phyloP scores from a whole-genome alignment of 2,797 vertebrate species.

The Choloepus didactylus region DNA sequence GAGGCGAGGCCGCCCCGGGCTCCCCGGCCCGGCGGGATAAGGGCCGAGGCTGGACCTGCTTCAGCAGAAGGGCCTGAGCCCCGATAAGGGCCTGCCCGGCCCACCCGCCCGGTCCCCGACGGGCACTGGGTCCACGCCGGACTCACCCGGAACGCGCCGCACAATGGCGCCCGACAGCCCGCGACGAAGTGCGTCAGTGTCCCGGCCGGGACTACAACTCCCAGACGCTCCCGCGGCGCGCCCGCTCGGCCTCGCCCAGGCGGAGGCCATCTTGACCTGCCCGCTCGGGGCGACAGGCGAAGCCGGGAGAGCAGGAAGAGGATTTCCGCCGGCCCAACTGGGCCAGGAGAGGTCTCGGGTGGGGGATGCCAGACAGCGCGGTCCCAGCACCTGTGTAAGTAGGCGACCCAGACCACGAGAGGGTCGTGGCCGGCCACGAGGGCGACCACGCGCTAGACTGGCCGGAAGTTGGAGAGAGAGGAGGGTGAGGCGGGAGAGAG shows the following conservation, averaged over 20 bases:
- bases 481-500: not conserved
- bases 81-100: not conserved
- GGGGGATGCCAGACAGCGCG: not conserved
- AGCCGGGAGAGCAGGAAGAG: not conserved
- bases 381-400: not conserved
- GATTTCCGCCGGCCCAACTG: fast-evolving
- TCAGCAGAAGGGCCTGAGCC: fast-evolving
- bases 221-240: constrained; percentile 61
- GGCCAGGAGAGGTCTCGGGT: not conserved
- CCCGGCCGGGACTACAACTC: constrained; percentile 74
- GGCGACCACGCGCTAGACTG: not conserved
- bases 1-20: not conserved
- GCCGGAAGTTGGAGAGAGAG: not conserved
- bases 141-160: constrained; percentile 50
- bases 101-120: not conserved
- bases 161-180: constrained; percentile 72
- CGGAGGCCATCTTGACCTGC: constrained; percentile 7
- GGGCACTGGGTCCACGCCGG: not conserved
- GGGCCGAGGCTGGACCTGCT: not conserved
- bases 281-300: not conserved
- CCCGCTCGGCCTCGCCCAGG: not conserved
- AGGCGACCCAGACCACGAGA: not conserved
- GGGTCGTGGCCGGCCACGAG: not conserved
- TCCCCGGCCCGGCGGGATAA: not conserved
- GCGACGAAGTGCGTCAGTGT: constrained; percentile 63